Evolutionary conservation across 2,113 vertebrate species (phyloP).

Genomic region (Bagarius yarrelli): DNA sequence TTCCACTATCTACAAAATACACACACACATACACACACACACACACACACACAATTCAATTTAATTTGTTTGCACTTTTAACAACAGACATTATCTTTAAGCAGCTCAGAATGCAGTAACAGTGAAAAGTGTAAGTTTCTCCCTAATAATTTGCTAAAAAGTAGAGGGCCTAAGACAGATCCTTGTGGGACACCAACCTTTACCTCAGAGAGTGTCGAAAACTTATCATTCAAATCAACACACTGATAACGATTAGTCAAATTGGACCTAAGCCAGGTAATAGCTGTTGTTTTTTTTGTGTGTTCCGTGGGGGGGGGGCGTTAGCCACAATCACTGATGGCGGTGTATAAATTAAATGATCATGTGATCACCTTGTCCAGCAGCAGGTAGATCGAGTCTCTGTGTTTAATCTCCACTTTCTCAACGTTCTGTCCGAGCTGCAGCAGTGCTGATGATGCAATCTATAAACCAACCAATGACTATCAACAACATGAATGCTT

Average conservation of each 20-base stretch:
- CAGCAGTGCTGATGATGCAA: conserved; percentile 84
- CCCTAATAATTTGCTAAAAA: too few species aligned
- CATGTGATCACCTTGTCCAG: conserved; percentile 78
- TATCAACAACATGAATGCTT: neutral
- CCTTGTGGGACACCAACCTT: too few species aligned
- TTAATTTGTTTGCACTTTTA: too few species aligned
- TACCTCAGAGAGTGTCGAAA: too few species aligned
- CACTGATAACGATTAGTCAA: too few species aligned
- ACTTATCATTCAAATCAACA: too few species aligned
- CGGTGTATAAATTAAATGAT: neutral
- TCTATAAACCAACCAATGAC: conserved; percentile 62
- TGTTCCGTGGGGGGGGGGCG: neutral
- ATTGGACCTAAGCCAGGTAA: too few species aligned
- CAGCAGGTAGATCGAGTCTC: conserved; percentile 87
- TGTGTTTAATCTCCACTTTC: conserved; percentile 76
- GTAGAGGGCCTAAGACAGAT: too few species aligned
- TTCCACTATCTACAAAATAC: conserved; percentile 79
- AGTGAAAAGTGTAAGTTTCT: too few species aligned
- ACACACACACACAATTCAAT: neutral
- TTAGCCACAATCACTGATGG: neutral
- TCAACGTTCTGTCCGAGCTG: conserved; percentile 86
- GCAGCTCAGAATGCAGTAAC: too few species aligned
- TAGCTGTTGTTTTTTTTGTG: too few species aligned
- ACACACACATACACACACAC: neutral
- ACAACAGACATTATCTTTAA: too few species aligned